Conservation (phyloP, 2,888 invertebrate genomes). For the Hecatera dysodea region DNA sequence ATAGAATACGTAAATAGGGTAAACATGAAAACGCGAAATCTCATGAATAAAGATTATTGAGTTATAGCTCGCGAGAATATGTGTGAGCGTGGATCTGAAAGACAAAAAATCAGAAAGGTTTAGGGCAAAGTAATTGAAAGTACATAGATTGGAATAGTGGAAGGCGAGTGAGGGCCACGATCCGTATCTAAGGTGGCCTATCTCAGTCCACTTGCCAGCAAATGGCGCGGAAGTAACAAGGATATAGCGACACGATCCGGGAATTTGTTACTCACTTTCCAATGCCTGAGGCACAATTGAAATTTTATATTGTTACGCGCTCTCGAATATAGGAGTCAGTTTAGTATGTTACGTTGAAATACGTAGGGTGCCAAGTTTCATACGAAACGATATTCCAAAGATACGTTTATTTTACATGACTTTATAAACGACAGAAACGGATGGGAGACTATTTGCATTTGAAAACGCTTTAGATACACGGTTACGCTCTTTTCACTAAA, state of each 20-base stretch:
- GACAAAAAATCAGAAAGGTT: constrained; percentile 65
- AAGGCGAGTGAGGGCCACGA: constrained; percentile 74
- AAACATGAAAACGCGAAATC: constrained; percentile 68
- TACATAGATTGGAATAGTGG: constrained; percentile 79
- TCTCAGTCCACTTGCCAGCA: constrained; percentile 87
- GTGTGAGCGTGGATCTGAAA: constrained; percentile 50
- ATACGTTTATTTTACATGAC: constrained; percentile 26
- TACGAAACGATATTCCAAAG: constrained; percentile 23
- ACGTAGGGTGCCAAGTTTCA: constrained; percentile 30
- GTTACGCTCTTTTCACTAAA: constrained; percentile 51
- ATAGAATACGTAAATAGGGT: constrained; percentile 63
- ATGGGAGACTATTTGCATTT: constrained; percentile 43
- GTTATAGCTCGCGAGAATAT: constrained; percentile 56
- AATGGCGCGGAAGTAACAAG: constrained; percentile 87
- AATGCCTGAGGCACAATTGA: constrained; percentile 75
- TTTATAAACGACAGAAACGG: constrained; percentile 25
- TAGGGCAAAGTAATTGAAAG: constrained; percentile 82
- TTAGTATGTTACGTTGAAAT: constrained; percentile 31
- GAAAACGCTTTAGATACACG: constrained; percentile 45
- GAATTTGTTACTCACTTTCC: constrained; percentile 83
- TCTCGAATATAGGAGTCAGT: constrained; percentile 33
- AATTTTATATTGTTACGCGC: constrained; percentile 71
- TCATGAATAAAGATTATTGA: constrained; percentile 66
- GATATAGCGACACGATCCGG: constrained; percentile 83
- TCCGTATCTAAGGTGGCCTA: constrained; percentile 88